Evolutionary conservation across 2,797 vertebrate genomes (phyloP), one percentile per base, ranked within the genome.

Genomic region (Microctenopoma steveboyesi): DNA sequence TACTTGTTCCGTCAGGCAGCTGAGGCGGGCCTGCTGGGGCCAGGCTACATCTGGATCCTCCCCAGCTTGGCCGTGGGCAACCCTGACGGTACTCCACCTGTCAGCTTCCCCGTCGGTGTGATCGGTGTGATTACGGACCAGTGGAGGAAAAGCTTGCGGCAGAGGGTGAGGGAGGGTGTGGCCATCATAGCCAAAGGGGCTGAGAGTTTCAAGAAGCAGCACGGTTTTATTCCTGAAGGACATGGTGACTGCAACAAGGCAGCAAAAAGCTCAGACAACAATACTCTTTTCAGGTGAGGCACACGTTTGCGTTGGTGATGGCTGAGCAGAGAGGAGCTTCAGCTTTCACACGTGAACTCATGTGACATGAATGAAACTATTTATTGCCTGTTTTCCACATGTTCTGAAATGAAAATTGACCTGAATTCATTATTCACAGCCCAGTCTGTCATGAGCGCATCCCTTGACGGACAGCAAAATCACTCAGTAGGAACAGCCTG

Each of bases 41-140:
- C 97, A 0, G 96, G 96, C 66, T 97, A 97, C 55, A 91, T 99
- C 89, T 99, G 98, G 98, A 95, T 99, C 5, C 92, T 99, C 48
- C 96, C 98, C 83, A 97, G 95, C 72, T 87, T 96, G 83, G 93
- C 95, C 0, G 94, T 98, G 85, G 97, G 97, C 78, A 97, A 96
- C 91, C 96, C 96, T 72, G 96, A 98, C 76, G 86, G 83, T 55
- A 93, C 95, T 0, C 96, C 97, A 2, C 96, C 98, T 0, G 30
- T 83, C 52, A 92, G 90, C 83, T 99, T 99, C 92, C 98, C 98
- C 0, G 89, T 98, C 0, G 98, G 98, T 3, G 94, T 99, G 55
- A 97, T 99, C 74, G 96, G 97, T 0, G 94, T 98, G 51, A 97
- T 97, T 74, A 97, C 97, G 0, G 97, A 99, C 82, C 96, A 96